A percentile compares a stretch with the other conserved stretches of the same genome.
Conservation (phyloP, 2,113 vertebrate genomes). For the Tetrao urogallus region DNA sequence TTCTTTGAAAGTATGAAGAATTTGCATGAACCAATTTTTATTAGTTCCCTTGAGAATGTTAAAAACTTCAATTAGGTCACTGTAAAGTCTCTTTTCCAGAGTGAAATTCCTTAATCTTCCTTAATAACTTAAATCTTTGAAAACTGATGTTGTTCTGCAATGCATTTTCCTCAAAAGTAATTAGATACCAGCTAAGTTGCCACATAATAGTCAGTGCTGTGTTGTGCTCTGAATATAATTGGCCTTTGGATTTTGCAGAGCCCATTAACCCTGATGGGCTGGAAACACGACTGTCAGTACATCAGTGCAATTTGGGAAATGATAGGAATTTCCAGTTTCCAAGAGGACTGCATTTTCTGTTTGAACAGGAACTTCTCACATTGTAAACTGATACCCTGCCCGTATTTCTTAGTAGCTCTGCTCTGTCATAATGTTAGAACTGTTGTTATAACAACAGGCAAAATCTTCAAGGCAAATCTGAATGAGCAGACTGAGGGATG, state of each 20-base stretch:
- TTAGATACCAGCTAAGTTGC: constrained; percentile 65
- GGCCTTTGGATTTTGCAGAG: constrained; percentile 36
- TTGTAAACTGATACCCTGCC: constrained; percentile 9
- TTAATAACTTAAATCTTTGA: constrained; percentile 77
- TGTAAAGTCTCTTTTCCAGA: constrained; percentile 75
- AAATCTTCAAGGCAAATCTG: background rate
- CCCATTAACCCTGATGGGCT: constrained; percentile 47
- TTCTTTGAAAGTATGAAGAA: constrained; percentile 71
- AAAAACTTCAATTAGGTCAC: constrained; percentile 78
- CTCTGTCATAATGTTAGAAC: constrained; percentile 28
- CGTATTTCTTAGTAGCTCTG: constrained; percentile 9
- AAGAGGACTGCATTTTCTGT: background rate
- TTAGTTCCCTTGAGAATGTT: constrained; percentile 72
- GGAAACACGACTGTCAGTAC: background rate
- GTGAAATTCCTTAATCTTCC: constrained; percentile 77
- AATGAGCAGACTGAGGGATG: constrained; percentile 5
- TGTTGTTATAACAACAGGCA: constrained; percentile 15
- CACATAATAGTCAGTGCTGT: constrained; percentile 53
- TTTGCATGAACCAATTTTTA: constrained; percentile 75
- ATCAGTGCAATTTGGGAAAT: background rate
- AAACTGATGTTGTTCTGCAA: constrained; percentile 69
- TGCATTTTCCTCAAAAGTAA: constrained; percentile 73
- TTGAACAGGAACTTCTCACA: constrained; percentile 4
- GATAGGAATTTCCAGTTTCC: constrained; percentile 28
- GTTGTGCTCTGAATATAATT: constrained; percentile 43